Evolutionary conservation across 2,888 invertebrate species (phyloP).

Genomic region (Corbicula japonica): DNA sequence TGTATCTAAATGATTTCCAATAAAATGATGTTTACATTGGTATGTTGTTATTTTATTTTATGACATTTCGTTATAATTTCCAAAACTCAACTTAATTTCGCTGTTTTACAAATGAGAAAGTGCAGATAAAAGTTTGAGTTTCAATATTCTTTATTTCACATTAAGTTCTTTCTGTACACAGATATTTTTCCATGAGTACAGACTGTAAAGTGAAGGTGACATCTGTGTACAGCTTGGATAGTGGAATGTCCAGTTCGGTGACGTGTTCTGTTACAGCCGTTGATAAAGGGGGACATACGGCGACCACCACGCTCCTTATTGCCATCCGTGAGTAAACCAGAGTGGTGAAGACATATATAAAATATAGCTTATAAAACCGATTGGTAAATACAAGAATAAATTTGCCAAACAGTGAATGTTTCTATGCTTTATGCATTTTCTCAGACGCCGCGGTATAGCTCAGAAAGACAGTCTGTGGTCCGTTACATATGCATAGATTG

Average conservation of each 20-base stretch:
- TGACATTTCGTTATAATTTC: no score
- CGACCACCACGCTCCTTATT: conserved; percentile 28
- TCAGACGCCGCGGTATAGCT: no score
- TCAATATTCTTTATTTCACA: neutral
- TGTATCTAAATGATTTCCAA: no score
- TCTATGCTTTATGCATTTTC: neutral
- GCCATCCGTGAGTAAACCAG: conserved; percentile 16
- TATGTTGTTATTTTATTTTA: no score
- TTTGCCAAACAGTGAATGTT: neutral
- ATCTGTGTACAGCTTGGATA: conserved; percentile 34
- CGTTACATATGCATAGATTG: no score
- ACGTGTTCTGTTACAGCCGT: conserved; percentile 16
- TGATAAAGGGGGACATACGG: conserved; percentile 18
- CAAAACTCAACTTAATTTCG: no score
- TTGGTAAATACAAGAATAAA: no score
- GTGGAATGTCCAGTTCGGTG: conserved; percentile 25
- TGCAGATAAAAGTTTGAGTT: no score
- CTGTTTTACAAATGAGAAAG: neutral
- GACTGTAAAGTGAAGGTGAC: conserved; percentile 21
- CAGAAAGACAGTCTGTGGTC: no score
- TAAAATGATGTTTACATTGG: no score
- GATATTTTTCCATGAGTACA: conserved; percentile 22
- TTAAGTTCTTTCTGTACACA: neutral
- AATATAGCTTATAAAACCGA: no score
- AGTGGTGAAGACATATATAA: no score